Evolutionary conservation across 2,888 invertebrate species (phyloP), one percentile per base, ranked within the genome.

Genomic region (Chloromyia formosa): DNA sequence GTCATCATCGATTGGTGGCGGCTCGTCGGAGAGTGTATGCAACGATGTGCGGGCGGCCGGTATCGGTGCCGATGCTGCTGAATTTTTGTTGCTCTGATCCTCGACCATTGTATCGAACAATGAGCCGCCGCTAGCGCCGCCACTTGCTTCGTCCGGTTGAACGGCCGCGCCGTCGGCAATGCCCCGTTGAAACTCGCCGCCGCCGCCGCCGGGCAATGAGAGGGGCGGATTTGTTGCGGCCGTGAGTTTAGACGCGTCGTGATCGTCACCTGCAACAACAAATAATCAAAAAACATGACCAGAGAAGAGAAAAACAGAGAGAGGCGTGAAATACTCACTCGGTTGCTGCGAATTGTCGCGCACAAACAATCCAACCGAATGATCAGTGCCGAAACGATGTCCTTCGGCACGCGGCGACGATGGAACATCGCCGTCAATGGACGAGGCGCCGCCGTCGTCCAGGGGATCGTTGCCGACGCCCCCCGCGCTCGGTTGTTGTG

Each of bases 91-190:
- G 2, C 7, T 12, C 4, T 27, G 61, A 27, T 18, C 53, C 5
- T 16, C 66, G 12, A 18, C 1, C 5, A 22, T 14, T 22, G 58
- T 18, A 71, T 56, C 71, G 27, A 71, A 71, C 1, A 71, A 12
- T 7, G 56, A 40, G 22, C 56, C 73, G 12, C 69, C 27, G 27
- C 27, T 35, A 4, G 27, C 27, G 3, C 53, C 54, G 9, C 56
- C 71, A 9, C 56, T 14, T 20, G 71, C 56, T 27, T 66, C 75
- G 20, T 77, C 77, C 4, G 75, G 61, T 61, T 79, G 80, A 69
- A 83, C 82, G 27, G 84, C 83, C 12, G 84, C 84, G n/a, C 84
- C 84, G 79, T 84, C 84, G 35, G 83, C 84, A 77, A 83, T 83
- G 49, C 84, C 84, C 16, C 84, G 82, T 20, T 82, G 82, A 64